A percentile compares a stretch with the other conserved stretches of the same genome.
phyloP scores from a whole-genome alignment of 2,888 invertebrate species.

The Mellilla xanthometata region DNA sequence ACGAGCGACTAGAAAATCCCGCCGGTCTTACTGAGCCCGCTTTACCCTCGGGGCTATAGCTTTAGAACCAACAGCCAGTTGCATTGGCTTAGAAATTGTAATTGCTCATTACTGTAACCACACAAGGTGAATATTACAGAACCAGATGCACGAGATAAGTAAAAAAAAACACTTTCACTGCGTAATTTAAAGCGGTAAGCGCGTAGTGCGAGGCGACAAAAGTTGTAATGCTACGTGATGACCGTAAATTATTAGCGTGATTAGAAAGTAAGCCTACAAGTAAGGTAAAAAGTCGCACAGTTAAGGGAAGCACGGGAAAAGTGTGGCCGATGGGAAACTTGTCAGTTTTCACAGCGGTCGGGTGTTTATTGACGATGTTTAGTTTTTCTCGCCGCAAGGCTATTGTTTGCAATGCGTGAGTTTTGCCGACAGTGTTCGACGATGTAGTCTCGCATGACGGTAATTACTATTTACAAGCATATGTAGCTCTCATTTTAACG shows the following conservation, averaged over 20 bases:
- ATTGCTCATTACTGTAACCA: conserved; percentile 27
- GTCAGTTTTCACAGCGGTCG: conserved; percentile 29
- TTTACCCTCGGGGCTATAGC: conserved; percentile 3
- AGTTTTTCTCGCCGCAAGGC: conserved; percentile 36
- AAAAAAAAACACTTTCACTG: conserved; percentile 63
- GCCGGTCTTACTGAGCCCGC: conserved; percentile 15
- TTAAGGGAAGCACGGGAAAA: conserved; percentile 50
- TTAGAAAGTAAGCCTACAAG: conserved; percentile 33
- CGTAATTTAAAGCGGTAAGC: conserved; percentile 56
- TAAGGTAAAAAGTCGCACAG: conserved; percentile 45
- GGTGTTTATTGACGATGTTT: conserved; percentile 30
- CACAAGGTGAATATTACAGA: conserved; percentile 31
- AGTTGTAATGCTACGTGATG: conserved; percentile 30
- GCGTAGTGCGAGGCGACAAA: conserved; percentile 57
- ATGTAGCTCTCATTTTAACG: conserved; percentile 16
- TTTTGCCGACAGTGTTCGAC: conserved; percentile 28
- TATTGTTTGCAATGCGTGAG: conserved; percentile 34
- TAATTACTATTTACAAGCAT: conserved; percentile 15
- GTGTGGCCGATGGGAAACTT: conserved; percentile 41
- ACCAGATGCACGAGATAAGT: conserved; percentile 48
- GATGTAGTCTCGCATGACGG: conserved; percentile 27
- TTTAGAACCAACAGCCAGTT: neutral
- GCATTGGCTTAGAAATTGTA: conserved; percentile 19
- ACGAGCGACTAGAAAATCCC: conserved; percentile 39
- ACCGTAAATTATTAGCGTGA: conserved; percentile 7